Evolutionary conservation across 2,888 invertebrate genomes (phyloP).

Genomic region (Heliothis peltigera): DNA sequence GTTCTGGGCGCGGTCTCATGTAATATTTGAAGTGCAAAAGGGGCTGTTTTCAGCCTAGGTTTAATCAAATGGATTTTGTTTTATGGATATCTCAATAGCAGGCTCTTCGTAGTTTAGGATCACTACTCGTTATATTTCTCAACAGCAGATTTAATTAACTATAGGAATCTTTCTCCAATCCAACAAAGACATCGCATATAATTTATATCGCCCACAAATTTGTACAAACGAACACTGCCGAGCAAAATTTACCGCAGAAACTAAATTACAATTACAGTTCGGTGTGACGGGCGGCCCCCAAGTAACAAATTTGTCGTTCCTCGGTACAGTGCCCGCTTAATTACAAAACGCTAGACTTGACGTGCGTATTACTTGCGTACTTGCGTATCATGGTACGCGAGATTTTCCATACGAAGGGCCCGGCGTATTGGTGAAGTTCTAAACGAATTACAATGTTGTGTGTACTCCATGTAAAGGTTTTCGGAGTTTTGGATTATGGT

Average conservation of each 20-base stretch:
- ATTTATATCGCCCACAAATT: conserved; percentile 8
- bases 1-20: too few relatives aligned
- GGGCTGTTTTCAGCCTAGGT: too few relatives aligned
- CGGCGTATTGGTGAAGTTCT: conserved; percentile 52
- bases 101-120: too few relatives aligned
- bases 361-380: conserved; percentile 61
- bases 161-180: background rate
- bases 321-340: conserved; percentile 69
- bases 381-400: conserved; percentile 48
- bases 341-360: conserved; percentile 65
- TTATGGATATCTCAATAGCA: too few relatives aligned
- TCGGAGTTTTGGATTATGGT: conserved; percentile 12
- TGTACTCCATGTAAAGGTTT: conserved; percentile 19
- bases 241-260: conserved; percentile 24
- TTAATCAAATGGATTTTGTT: too few relatives aligned
- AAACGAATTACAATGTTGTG: conserved; percentile 44
- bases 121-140: too few relatives aligned
- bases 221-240: conserved; percentile 12
- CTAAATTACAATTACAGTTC: conserved; percentile 46
- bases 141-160: background rate
- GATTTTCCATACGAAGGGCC: conserved; percentile 57
- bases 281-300: conserved; percentile 62
- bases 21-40: too few relatives aligned
- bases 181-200: background rate
- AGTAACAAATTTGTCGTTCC: conserved; percentile 62